phyloP scores from a whole-genome alignment of 2,113 vertebrate genomes.

The Condylura cristata region DNA sequence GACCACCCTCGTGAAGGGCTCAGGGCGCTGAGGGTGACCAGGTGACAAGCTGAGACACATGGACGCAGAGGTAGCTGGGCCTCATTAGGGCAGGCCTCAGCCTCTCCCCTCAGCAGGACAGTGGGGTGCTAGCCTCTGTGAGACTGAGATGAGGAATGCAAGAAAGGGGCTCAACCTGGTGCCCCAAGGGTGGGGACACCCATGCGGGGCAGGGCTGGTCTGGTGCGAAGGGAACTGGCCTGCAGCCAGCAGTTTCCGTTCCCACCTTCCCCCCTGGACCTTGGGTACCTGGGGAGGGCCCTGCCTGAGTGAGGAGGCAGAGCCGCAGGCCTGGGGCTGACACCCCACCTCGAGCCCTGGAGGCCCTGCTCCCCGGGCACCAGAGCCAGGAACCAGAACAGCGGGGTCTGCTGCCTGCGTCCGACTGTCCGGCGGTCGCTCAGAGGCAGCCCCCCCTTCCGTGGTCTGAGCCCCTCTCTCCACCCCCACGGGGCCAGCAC shows the following conservation, averaged over 20 bases:
- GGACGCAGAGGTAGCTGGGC: too few species aligned
- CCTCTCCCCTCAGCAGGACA: too few species aligned
- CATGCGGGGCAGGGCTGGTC: rapidly evolving
- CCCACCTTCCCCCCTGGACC: not conserved
- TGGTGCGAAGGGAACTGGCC: not conserved
- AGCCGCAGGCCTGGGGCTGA: not conserved
- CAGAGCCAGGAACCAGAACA: not conserved
- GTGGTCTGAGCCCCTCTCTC: too few species aligned
- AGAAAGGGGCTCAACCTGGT: not conserved
- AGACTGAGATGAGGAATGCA: not conserved
- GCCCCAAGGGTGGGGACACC: rapidly evolving
- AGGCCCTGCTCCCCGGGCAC: not conserved
- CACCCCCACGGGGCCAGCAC: too few species aligned
- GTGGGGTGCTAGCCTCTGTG: not conserved
- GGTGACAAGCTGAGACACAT: too few species aligned
- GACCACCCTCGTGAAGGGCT: not conserved
- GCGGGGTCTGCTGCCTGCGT: too few species aligned
- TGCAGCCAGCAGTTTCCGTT: not conserved
- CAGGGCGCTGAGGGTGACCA: not conserved
- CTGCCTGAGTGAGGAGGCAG: not conserved
- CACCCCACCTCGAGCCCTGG: not conserved
- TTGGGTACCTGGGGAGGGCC: not conserved
- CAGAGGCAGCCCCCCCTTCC: too few species aligned
- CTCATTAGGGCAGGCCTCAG: too few species aligned
- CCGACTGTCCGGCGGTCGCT: too few species aligned